Base-by-base conservation (phyloP, 2,888 invertebrate genomes). In the Amaurobius ferox region DNA sequence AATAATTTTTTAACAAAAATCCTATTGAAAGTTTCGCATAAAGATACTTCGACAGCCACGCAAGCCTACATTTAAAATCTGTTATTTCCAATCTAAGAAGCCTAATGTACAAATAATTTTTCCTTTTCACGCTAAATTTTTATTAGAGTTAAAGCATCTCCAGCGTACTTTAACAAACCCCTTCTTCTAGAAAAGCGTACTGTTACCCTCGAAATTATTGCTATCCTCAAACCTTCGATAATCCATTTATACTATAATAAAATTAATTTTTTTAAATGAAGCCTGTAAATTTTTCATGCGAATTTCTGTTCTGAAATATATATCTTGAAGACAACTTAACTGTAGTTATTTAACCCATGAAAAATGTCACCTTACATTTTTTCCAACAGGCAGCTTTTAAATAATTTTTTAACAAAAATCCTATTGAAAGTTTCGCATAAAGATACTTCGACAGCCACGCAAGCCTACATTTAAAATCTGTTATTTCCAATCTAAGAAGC, bases 221-320 rank as follows among this genome's bases (percentile, higher is more conserved):
- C 79, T 70, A 66, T 55, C 64, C 67, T 55, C 39, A 66, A 55
- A 6, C 39, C 67, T 28, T 61, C 28, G 73, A 80, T 73, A 67
- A 73, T 67, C 79, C 79, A 80, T 80, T 80, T 80, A 55, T 80
- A 80, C 67, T 80, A 80, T n/a, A n/a, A n/a, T n/a, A n/a, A n/a
- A n/a, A n/a, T n/a, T n/a, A n/a, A n/a, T n/a, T n/a, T n/a, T n/a
- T n/a, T n/a, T n/a, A n/a, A n/a, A n/a, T n/a, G n/a, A n/a, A n/a
- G n/a, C n/a, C n/a, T n/a, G n/a, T n/a, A n/a, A n/a, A n/a, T n/a
- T n/a, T n/a, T n/a, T n/a, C n/a, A n/a, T n/a, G n/a, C n/a, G n/a
- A n/a, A n/a, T n/a, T n/a, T n/a, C n/a, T n/a, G n/a, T n/a, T n/a
- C n/a, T n/a, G n/a, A n/a, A n/a, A n/a, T n/a, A n/a, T n/a, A n/a